A percentile compares a stretch with the other conserved stretches of the same genome.
These are phyloP conservation scores for Psilopogon haemacephalus DNA, from an alignment of 2,113 vertebrate species.

Conservation along the genomic window DNA sequence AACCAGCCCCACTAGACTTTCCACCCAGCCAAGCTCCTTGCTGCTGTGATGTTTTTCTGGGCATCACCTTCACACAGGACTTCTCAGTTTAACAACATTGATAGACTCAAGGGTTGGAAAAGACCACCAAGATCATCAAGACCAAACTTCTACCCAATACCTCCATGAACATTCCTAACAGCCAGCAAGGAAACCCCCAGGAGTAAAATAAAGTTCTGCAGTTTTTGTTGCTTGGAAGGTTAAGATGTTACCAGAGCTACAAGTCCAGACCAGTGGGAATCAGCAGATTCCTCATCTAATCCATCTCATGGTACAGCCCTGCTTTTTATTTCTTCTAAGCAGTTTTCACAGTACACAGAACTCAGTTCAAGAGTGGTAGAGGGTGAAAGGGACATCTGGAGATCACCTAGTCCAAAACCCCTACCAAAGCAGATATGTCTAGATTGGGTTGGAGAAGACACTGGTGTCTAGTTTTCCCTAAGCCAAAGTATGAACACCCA, in stretches of 20 bases:
- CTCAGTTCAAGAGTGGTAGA: neutral
- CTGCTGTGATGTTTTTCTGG: neutral
- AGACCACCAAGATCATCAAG: too few relatives aligned
- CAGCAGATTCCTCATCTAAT: neutral
- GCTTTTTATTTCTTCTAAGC: neutral
- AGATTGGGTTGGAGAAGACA: too few relatives aligned
- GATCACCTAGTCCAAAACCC: too few relatives aligned
- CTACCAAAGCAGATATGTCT: too few relatives aligned
- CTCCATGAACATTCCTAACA: neutral
- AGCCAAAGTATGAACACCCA: too few relatives aligned
- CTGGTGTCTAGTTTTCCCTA: too few relatives aligned
- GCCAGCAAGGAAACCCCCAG: neutral
- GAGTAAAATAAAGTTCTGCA: accelerated
- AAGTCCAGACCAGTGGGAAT: neutral
- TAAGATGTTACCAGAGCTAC: accelerated
- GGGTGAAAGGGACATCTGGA: too few relatives aligned
- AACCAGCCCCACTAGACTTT: neutral
- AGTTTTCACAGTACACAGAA: neutral
- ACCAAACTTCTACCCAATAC: too few relatives aligned
- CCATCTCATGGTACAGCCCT: neutral
- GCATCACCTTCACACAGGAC: accelerated
- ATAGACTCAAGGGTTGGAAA: too few relatives aligned
- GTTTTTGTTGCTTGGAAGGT: neutral
- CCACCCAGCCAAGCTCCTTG: neutral
- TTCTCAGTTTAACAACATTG: accelerated